A percentile compares a stretch with the other conserved stretches of the same genome.
Conservation (phyloP, 1,140 invertebrate species). For the Pachypsylla venusta region DNA sequence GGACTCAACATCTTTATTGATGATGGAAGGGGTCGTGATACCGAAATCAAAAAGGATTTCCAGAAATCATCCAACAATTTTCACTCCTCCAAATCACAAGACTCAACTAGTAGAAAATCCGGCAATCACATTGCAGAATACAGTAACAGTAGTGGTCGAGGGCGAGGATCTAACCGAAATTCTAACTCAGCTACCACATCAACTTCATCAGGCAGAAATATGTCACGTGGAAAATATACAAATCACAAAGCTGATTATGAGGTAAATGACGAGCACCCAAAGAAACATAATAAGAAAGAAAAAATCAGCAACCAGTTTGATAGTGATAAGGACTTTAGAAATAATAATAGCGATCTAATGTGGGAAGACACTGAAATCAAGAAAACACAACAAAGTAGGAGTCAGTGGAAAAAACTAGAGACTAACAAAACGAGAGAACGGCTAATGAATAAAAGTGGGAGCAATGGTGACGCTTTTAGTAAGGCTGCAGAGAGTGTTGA, state of each 20-base stretch:
- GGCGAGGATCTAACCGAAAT: neutral
- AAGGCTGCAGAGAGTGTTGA: neutral
- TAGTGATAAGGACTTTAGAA: slow-evolving; percentile 5
- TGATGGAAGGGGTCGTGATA: neutral
- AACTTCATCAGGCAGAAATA: neutral
- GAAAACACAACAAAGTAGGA: neutral
- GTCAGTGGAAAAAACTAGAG: neutral
- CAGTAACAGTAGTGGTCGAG: no score
- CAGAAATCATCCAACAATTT: no score
- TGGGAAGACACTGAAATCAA: neutral
- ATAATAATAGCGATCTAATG: no score
- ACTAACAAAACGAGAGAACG: neutral
- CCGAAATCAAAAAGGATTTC: neutral
- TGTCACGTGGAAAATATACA: neutral
- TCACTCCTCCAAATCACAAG: neutral
- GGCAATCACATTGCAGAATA: neutral
- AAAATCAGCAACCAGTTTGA: neutral
- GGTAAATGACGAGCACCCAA: neutral
- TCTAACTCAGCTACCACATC: neutral
- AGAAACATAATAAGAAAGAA: neutral
- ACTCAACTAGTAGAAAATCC: neutral
- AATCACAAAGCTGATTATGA: slow-evolving; percentile 4
- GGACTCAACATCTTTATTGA: slow-evolving; percentile 3
- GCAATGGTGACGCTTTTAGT: neutral
- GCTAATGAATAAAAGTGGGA: neutral